These are phyloP conservation scores for Sitophilus oryzae DNA, from an alignment of 1,140 invertebrate genomes.

Conservation along the genomic window DNA sequence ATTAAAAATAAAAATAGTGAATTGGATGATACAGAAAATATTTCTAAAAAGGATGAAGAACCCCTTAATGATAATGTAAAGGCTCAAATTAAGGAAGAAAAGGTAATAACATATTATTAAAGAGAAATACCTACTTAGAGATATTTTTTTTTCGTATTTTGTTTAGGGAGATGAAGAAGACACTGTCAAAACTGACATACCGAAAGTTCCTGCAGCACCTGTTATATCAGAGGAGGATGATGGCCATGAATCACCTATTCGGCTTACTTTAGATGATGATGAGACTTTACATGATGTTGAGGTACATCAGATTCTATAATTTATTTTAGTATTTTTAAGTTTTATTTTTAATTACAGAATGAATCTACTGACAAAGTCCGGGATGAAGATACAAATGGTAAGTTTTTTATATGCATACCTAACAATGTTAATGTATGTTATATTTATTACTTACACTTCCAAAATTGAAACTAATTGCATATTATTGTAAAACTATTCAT, in stretches of 20 bases:
- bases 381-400: slow-evolving; percentile 1
- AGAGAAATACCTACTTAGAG: too few relatives aligned
- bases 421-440: not conserved
- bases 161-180: too few relatives aligned
- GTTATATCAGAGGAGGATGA: slow-evolving; percentile 23
- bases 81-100: too few relatives aligned
- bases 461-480: slow-evolving; percentile 8
- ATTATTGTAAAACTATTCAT: slow-evolving; percentile 1
- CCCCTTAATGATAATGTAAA: too few relatives aligned
- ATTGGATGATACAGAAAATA: too few relatives aligned
- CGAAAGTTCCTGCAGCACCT: too few relatives aligned
- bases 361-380: not conserved
- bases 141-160: too few relatives aligned
- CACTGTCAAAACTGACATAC: too few relatives aligned
- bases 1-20: too few relatives aligned
- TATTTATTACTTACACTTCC: not conserved
- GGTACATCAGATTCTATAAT: slow-evolving; percentile 11
- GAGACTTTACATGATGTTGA: slow-evolving; percentile 43
- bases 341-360: slow-evolving; percentile 3
- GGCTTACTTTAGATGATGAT: slow-evolving; percentile 39
- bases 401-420: slow-evolving; percentile 5
- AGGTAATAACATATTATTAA: too few relatives aligned
- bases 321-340: slow-evolving; percentile 4
- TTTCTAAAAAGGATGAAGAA: too few relatives aligned
- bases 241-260: slow-evolving; percentile 30